These are phyloP conservation scores for Contarinia nasturtii DNA, from an alignment of 1,140 invertebrate species.

Conservation along the genomic window DNA sequence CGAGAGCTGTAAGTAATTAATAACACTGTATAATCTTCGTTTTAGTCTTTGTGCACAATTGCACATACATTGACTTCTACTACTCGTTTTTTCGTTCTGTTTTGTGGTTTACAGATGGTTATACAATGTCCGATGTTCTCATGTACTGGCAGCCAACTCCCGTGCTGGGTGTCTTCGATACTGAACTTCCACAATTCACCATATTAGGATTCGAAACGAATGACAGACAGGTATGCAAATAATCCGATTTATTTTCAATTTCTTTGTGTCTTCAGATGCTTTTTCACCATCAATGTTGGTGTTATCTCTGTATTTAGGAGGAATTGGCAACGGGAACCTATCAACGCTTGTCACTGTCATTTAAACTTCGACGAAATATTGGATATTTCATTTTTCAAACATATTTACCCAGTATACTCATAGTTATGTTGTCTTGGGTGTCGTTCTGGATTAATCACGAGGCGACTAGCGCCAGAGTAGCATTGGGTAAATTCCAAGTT, in stretches of 20 bases:
- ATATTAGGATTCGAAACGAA: conserved; percentile 88
- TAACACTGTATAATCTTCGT: not conserved
- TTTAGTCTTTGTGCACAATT: not conserved
- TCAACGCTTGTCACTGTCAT: conserved; percentile 80
- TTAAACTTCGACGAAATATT: conserved; percentile 75
- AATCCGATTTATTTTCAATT: no score
- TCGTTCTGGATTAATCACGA: conserved; percentile 95
- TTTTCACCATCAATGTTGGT: not conserved
- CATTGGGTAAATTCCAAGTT: conserved; percentile 17
- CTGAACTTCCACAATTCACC: conserved; percentile 87
- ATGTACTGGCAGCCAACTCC: conserved; percentile 90
- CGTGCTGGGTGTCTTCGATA: conserved; percentile 81
- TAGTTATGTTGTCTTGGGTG: conserved; percentile 91
- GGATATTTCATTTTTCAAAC: conserved; percentile 91
- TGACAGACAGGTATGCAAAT: conserved; percentile 44
- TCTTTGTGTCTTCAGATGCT: not conserved
- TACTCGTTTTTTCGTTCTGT: not conserved
- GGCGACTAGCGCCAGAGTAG: conserved; percentile 57
- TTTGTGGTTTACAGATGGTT: conserved; percentile 56
- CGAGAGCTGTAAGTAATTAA: conserved; percentile 78
- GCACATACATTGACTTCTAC: not conserved
- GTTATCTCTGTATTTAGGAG: conserved; percentile 30
- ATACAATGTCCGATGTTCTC: conserved; percentile 90
- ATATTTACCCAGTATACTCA: conserved; percentile 82
- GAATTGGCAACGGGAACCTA: conserved; percentile 79